phyloP scores from a whole-genome alignment of 2,797 vertebrate genomes.

The Diplodus sargus region DNA sequence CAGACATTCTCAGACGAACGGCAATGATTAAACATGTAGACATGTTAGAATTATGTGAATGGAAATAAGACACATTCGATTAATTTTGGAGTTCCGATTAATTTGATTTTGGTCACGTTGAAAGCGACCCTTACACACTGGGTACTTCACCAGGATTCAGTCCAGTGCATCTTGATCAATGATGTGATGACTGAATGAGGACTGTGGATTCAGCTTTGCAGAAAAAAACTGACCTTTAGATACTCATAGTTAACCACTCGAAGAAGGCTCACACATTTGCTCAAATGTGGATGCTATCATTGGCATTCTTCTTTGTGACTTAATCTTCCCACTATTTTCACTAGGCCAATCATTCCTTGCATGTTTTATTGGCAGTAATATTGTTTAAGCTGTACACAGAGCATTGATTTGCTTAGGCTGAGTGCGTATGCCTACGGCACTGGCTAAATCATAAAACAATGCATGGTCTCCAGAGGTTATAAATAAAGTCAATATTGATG shows the following conservation, averaged over 20 bases:
- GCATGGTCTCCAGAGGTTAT: constrained; percentile 12
- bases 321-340: background rate
- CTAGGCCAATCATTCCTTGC: background rate
- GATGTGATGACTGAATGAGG: no score
- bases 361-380: constrained; percentile 29
- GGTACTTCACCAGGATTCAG: background rate
- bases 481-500: constrained; percentile 28
- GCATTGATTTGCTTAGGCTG: constrained; percentile 18
- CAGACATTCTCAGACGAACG: background rate
- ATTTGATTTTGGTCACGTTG: background rate
- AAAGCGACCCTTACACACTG: background rate
- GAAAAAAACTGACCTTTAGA: background rate
- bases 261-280: background rate
- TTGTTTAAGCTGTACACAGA: constrained; percentile 30
- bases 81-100: constrained; percentile 4
- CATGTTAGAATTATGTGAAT: background rate
- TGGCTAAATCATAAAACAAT: constrained; percentile 21
- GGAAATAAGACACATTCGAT: background rate
- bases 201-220: background rate
- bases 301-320: constrained; percentile 9
- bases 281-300: background rate
- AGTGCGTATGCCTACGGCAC: background rate
- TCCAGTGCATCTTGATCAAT: background rate
- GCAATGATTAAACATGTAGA: constrained; percentile 7
- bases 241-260: background rate